These are phyloP conservation scores for Calephelis perditalis DNA, from an alignment of 2,888 invertebrate genomes.

Conservation along the genomic window DNA sequence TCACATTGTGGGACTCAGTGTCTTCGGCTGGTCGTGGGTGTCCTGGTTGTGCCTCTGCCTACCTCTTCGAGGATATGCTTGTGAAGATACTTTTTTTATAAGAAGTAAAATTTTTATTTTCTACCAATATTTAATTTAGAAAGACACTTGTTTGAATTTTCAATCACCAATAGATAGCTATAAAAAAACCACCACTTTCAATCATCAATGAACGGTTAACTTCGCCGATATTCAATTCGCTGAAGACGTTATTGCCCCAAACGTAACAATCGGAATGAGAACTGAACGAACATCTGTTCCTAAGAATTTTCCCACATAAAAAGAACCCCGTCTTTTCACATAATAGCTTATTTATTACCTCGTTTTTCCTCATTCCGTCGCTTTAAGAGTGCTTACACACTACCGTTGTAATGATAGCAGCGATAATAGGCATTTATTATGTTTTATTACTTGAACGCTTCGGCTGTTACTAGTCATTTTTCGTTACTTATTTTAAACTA, in stretches of 20 bases:
- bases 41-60: no score
- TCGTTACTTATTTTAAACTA: no score
- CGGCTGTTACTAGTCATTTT: no score
- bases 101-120: no score
- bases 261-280: constrained; percentile 6
- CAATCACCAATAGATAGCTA: no score
- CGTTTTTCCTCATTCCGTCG: constrained; percentile 7
- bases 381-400: constrained; percentile 8
- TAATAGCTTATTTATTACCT: constrained; percentile 22
- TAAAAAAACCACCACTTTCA: not conserved
- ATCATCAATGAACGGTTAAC: not conserved
- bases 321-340: constrained; percentile 14
- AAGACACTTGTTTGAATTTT: no score
- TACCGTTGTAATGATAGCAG: not conserved
- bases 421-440: not conserved
- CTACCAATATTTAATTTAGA: no score
- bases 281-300: constrained; percentile 9
- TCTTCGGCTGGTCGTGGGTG: no score
- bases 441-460: not conserved
- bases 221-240: no score
- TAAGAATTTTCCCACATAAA: constrained; percentile 6
- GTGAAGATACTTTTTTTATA: no score
- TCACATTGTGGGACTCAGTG: no score
- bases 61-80: no score
- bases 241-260: not conserved